phyloP scores from a whole-genome alignment of 2,888 invertebrate genomes.

The Agrilus cyanescens region DNA sequence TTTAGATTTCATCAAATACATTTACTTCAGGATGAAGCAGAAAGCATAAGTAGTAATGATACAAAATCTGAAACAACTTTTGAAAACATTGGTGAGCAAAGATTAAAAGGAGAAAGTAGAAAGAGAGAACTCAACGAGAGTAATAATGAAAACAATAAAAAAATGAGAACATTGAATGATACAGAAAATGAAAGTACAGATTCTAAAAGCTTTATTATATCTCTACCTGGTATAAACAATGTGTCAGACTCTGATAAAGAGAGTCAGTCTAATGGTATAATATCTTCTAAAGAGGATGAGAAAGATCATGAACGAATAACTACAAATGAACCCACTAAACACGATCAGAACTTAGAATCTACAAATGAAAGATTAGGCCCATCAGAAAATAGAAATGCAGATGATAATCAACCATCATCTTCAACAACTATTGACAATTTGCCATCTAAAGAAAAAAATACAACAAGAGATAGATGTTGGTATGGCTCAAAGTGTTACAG shows the following conservation, averaged over 20 bases:
- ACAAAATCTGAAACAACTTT: not conserved
- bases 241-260: constrained; percentile 9
- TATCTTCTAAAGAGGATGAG: not conserved
- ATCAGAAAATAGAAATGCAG: not conserved
- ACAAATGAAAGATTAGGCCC: not conserved
- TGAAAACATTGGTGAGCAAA: not conserved
- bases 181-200: constrained; percentile 4
- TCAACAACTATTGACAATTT: constrained; percentile 8
- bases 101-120: not conserved
- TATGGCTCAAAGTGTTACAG: constrained; percentile 54
- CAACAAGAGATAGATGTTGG: constrained; percentile 44
- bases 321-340: not conserved
- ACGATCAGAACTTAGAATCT: constrained; percentile 3
- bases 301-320: not conserved
- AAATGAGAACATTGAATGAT: constrained; percentile 1
- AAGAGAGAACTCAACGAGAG: constrained; percentile 3
- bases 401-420: constrained; percentile 1
- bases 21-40: not conserved
- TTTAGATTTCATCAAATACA: not conserved
- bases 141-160: constrained; percentile 1
- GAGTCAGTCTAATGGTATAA: constrained; percentile 1
- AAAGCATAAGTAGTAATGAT: not conserved
- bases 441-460: constrained; percentile 6
- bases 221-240: constrained; percentile 4
- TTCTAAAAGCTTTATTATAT: constrained; percentile 2